phyloP scores from a whole-genome alignment of 2,888 invertebrate genomes.

The Lampropteryx suffumata region DNA sequence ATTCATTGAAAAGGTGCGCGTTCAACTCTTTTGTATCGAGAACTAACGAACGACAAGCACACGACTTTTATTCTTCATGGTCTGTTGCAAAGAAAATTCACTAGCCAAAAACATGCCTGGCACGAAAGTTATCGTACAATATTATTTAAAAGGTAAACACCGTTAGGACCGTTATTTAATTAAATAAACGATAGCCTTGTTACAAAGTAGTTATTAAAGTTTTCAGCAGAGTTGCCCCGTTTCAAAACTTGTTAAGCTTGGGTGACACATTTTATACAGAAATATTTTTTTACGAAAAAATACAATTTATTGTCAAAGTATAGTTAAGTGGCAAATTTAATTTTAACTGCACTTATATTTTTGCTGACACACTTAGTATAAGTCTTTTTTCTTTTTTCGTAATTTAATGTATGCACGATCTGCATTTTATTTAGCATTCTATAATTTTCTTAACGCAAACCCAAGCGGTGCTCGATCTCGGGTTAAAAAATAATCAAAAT shows the following conservation, averaged over 20 bases:
- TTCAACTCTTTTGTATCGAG: constrained; percentile 15
- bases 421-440: constrained; percentile 76
- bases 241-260: constrained; percentile 70
- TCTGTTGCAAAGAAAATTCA: too few species aligned
- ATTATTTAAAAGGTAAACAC: not conserved
- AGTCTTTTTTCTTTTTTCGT: constrained; percentile 67
- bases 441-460: constrained; percentile 49
- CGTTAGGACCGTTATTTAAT: not conserved
- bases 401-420: constrained; percentile 81
- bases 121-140: too few species aligned
- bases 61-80: too few species aligned
- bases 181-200: constrained; percentile 2
- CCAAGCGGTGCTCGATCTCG: constrained; percentile 53
- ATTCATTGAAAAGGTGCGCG: constrained; percentile 3
- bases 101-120: too few species aligned
- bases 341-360: constrained; percentile 78
- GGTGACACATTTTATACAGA: constrained; percentile 80
- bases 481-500: constrained; percentile 46
- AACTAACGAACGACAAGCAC: not conserved
- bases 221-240: constrained; percentile 54
- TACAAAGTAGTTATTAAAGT: constrained; percentile 8
- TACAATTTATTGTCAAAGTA: constrained; percentile 75
- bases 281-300: constrained; percentile 79
- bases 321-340: constrained; percentile 80
- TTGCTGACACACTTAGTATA: constrained; percentile 81